Evolutionary conservation across 2,888 invertebrate species (phyloP).

Genomic region (Strigamia crassipes): DNA sequence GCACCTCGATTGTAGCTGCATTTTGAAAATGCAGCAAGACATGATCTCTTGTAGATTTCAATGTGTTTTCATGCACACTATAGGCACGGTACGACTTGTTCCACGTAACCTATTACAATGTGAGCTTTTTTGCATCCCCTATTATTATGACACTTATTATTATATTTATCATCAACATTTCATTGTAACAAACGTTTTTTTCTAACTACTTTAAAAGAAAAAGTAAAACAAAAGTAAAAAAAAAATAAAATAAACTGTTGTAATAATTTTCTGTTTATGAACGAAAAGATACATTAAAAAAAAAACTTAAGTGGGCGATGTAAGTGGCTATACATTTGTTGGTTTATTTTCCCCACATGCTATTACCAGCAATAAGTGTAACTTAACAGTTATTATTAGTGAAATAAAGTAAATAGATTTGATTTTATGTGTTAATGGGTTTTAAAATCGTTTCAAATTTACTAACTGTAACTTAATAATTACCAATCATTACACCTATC

Average conservation of each 20-base stretch:
- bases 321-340: slow-evolving; percentile 46
- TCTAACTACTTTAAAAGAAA: slow-evolving; percentile 1
- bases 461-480: neutral
- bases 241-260: neutral
- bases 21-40: slow-evolving; percentile 27
- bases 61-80: slow-evolving; percentile 38
- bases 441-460: slow-evolving; percentile 12
- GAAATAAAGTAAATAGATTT: slow-evolving; percentile 46
- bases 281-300: slow-evolving; percentile 23
- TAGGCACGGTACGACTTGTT: slow-evolving; percentile 42
- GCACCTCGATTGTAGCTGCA: neutral
- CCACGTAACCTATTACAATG: slow-evolving; percentile 38
- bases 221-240: neutral
- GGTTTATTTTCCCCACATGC: slow-evolving; percentile 46
- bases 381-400: slow-evolving; percentile 47
- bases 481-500: too few species aligned
- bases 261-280: slow-evolving; percentile 39
- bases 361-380: slow-evolving; percentile 47
- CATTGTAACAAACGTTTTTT: slow-evolving; percentile 34
- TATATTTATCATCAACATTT: slow-evolving; percentile 23
- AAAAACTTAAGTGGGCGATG: slow-evolving; percentile 41
- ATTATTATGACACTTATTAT: slow-evolving; percentile 10
- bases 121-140: slow-evolving; percentile 40
- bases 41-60: slow-evolving; percentile 39
- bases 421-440: slow-evolving; percentile 44